Conservation (phyloP, 1,140 invertebrate genomes). For the Myzus persicae region DNA sequence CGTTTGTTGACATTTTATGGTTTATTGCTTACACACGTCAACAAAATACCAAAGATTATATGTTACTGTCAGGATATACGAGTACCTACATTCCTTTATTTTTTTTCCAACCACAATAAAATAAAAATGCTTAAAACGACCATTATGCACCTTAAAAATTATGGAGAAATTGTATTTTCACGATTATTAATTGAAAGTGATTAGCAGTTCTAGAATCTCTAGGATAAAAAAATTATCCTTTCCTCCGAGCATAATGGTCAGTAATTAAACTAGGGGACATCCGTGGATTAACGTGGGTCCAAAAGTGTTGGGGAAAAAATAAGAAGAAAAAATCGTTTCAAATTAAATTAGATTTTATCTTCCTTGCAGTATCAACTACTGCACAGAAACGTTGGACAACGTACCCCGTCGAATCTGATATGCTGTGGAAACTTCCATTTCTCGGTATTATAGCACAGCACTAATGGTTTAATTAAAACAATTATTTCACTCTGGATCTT, state of each 20-base stretch:
- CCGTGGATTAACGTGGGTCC: constrained; percentile 8
- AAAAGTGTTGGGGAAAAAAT: constrained; percentile 4
- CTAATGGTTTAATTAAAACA: constrained; percentile 24
- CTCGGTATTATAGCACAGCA: neutral
- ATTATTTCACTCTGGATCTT: neutral
- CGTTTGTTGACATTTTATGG: neutral
- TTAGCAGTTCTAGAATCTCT: constrained; percentile 11
- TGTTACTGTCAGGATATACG: neutral
- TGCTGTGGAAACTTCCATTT: neutral
- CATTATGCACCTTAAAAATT: neutral
- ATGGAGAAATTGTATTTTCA: constrained; percentile 15
- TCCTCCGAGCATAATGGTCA: constrained; percentile 33
- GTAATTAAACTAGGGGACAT: constrained; percentile 29
- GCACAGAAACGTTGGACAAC: neutral
- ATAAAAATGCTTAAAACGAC: neutral
- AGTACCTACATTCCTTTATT: neutral
- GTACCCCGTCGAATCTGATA: neutral
- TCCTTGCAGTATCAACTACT: neutral
- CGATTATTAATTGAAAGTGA: constrained; percentile 47
- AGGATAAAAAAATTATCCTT: neutral
- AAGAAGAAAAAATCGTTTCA: constrained; percentile 19
- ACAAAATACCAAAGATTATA: neutral
- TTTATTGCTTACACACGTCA: neutral
- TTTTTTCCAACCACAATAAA: neutral
- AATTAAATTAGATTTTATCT: constrained; percentile 55